A percentile compares a stretch with the other conserved stretches of the same genome.
These are phyloP conservation scores for Temnopleurus reevesii DNA, from an alignment of 53 echinoderm and acorn worm species.

Conservation along the genomic window DNA sequence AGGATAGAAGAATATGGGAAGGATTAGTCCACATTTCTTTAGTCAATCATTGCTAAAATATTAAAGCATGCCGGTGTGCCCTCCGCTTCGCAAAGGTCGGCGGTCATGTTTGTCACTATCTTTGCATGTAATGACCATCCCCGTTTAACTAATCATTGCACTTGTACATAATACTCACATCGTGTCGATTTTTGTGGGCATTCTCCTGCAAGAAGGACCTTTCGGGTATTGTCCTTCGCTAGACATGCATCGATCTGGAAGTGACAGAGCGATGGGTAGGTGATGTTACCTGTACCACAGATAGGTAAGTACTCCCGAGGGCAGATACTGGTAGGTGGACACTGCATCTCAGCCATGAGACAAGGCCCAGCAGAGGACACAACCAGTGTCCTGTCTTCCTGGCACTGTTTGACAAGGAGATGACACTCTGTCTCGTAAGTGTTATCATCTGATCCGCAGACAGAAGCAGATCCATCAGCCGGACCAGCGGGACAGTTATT, in stretches of 20 bases:
- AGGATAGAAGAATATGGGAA: too few relatives aligned
- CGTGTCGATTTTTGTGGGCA: not conserved
- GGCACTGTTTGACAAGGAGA: constrained; percentile 27
- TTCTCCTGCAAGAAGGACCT: constrained; percentile 47
- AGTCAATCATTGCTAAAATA: too few relatives aligned
- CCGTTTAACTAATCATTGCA: too few relatives aligned
- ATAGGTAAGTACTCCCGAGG: constrained; percentile 46
- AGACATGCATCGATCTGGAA: constrained; percentile 45
- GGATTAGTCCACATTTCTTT: too few relatives aligned
- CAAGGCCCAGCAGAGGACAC: not conserved
- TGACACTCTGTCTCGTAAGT: constrained; percentile 52
- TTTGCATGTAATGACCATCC: too few relatives aligned
- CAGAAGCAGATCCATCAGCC: not conserved
- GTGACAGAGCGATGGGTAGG: constrained; percentile 53
- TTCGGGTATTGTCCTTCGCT: constrained; percentile 1
- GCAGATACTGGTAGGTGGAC: constrained; percentile 43
- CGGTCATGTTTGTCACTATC: too few relatives aligned
- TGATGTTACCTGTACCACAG: constrained; percentile 47
- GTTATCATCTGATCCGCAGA: constrained; percentile 29
- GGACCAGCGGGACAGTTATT: constrained; percentile 49
- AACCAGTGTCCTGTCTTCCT: constrained; percentile 14
- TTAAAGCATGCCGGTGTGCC: too few relatives aligned
- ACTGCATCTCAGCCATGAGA: not conserved
- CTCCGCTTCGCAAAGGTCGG: too few relatives aligned
- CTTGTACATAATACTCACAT: constrained; percentile 35